Evolutionary conservation across 2,113 vertebrate genomes (phyloP).

Genomic region (Carettochelys insculpta): DNA sequence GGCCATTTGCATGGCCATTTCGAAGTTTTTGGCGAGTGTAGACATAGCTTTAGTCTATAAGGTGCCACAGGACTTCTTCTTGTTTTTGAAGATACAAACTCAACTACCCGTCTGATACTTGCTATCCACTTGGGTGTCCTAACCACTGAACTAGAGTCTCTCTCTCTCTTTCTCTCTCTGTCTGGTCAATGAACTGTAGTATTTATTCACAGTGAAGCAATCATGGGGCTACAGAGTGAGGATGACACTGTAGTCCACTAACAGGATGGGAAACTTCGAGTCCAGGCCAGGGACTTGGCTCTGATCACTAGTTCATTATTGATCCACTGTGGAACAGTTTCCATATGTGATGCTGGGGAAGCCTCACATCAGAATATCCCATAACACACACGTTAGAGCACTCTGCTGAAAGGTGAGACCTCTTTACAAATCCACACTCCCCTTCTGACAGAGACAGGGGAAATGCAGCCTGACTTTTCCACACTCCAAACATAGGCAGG

Average conservation of each 20-base stretch:
- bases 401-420: background rate
- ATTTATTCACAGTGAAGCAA: background rate
- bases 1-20: no score
- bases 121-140: background rate
- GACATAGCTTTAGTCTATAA: no score
- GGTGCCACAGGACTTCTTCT: no score
- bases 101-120: no score
- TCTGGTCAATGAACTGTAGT: background rate
- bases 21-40: no score
- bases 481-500: no score
- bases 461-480: background rate
- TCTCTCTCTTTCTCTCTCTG: background rate
- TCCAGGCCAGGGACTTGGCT: background rate
- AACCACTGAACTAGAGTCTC: background rate
- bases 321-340: background rate
- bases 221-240: background rate
- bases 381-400: background rate
- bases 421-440: background rate
- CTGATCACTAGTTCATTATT: background rate
- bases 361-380: background rate
- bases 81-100: no score
- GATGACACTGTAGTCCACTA: background rate
- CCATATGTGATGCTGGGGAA: background rate
- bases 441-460: background rate
- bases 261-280: background rate